These are phyloP conservation scores for Andinoacara biseriatus DNA, from an alignment of 2,113 vertebrate species.

Conservation along the genomic window DNA sequence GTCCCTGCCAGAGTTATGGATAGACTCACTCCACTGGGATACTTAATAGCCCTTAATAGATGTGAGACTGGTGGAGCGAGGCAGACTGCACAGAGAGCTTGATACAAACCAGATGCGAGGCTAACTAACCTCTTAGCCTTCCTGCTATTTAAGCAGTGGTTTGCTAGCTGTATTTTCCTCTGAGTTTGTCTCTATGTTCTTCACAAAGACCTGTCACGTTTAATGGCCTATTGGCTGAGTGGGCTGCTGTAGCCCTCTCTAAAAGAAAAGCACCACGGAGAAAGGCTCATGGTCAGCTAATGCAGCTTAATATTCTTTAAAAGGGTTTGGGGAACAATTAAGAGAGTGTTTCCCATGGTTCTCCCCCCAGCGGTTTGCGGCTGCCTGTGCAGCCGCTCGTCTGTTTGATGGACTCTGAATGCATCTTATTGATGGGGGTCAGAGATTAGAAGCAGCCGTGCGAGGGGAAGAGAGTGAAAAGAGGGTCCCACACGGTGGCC, in stretches of 20 bases:
- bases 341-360: slow-evolving; percentile 80
- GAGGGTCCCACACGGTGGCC: slow-evolving; percentile 69
- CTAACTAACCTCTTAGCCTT: slow-evolving; percentile 64
- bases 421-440: slow-evolving; percentile 84
- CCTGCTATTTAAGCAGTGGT: slow-evolving; percentile 29
- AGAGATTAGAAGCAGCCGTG: slow-evolving; percentile 80
- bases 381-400: slow-evolving; percentile 74
- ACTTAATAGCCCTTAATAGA: slow-evolving; percentile 49
- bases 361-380: slow-evolving; percentile 73
- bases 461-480: slow-evolving; percentile 63
- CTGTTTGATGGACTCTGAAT: slow-evolving; percentile 83
- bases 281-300: slow-evolving; percentile 81
- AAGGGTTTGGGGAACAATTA: slow-evolving; percentile 83
- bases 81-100: slow-evolving; percentile 35
- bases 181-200: slow-evolving; percentile 63
- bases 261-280: slow-evolving; percentile 74
- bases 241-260: slow-evolving; percentile 74
- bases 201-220: slow-evolving; percentile 83
- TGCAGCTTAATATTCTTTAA: slow-evolving; percentile 86
- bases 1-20: slow-evolving; percentile 29
- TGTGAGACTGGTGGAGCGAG: slow-evolving; percentile 41
- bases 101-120: slow-evolving; percentile 64
- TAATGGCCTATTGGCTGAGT: slow-evolving; percentile 83
- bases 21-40: slow-evolving; percentile 50
- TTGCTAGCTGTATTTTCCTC: slow-evolving; percentile 60